Evolutionary conservation across 2,113 vertebrate species (phyloP).

Genomic region (Muscicapa adusta): DNA sequence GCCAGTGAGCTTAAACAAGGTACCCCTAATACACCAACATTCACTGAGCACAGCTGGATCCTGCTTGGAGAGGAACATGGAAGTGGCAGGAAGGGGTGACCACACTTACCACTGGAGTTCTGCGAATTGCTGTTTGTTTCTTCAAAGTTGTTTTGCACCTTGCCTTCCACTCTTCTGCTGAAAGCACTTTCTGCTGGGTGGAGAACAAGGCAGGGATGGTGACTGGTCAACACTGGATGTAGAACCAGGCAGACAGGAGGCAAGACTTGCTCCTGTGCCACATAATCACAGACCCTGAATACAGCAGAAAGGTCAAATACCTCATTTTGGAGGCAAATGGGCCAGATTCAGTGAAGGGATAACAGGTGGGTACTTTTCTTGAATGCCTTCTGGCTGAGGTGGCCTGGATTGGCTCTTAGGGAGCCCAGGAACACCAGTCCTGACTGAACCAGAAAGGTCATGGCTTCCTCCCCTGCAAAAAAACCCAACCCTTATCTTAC

Average conservation of each 20-base stretch:
- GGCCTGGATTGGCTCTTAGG: neutral
- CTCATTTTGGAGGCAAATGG: neutral
- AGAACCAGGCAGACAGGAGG: neutral
- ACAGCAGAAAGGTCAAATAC: neutral
- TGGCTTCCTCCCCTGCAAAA: neutral
- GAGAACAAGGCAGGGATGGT: conserved; percentile 39
- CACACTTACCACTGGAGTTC: conserved; percentile 92
- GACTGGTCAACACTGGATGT: neutral
- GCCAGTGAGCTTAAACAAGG: neutral
- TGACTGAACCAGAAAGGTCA: conserved; percentile 11
- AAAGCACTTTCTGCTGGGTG: conserved; percentile 85
- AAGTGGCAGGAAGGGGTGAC: neutral
- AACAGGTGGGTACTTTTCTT: neutral
- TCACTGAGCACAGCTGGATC: neutral
- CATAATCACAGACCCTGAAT: neutral
- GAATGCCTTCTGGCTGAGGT: conserved; percentile 18
- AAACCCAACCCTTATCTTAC: neutral
- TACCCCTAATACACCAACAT: neutral
- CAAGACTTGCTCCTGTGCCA: neutral
- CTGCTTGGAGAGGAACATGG: neutral
- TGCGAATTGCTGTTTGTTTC: conserved; percentile 93
- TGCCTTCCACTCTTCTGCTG: conserved; percentile 88
- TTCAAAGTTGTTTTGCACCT: conserved; percentile 88
- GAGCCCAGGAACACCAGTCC: conserved; percentile 18
- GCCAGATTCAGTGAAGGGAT: neutral